Conservation (phyloP, 1,140 invertebrate genomes). For the Lucilia sericata region DNA sequence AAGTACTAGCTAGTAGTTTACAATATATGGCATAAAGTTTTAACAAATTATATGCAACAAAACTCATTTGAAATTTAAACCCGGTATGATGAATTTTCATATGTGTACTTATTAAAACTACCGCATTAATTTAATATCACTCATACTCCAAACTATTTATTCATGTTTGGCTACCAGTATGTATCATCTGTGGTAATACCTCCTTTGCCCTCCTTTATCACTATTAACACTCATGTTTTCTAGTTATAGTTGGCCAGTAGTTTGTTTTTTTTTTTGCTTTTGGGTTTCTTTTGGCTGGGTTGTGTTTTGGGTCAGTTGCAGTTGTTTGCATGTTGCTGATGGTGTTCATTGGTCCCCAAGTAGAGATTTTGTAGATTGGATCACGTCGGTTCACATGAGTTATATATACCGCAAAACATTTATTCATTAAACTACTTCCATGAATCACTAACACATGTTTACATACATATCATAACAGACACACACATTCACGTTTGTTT, state of each 20-base stretch:
- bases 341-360: slow-evolving; percentile 46
- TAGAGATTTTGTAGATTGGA: slow-evolving; percentile 50
- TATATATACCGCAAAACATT: slow-evolving; percentile 49
- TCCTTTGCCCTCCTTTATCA: background rate
- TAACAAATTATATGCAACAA: slow-evolving; percentile 18
- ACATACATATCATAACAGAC: background rate
- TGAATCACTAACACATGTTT: slow-evolving; percentile 45
- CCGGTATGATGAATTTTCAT: background rate
- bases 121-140: slow-evolving; percentile 41
- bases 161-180: background rate
- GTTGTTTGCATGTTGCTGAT: slow-evolving; percentile 10
- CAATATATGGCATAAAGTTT: slow-evolving; percentile 28
- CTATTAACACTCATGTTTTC: slow-evolving; percentile 1
- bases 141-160: background rate
- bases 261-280: background rate
- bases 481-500: background rate
- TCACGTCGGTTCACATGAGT: slow-evolving; percentile 46
- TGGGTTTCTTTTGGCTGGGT: background rate
- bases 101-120: slow-evolving; percentile 30
- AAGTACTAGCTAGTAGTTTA: background rate
- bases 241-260: background rate
- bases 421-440: slow-evolving; percentile 49
- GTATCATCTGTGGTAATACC: background rate
- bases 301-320: slow-evolving; percentile 30
- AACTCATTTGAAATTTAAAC: background rate